Percentiles rank a stretch among this genome's conserved stretches.
Conservation (phyloP, 2,797 vertebrate species). For the Crenichthys baileyi region DNA sequence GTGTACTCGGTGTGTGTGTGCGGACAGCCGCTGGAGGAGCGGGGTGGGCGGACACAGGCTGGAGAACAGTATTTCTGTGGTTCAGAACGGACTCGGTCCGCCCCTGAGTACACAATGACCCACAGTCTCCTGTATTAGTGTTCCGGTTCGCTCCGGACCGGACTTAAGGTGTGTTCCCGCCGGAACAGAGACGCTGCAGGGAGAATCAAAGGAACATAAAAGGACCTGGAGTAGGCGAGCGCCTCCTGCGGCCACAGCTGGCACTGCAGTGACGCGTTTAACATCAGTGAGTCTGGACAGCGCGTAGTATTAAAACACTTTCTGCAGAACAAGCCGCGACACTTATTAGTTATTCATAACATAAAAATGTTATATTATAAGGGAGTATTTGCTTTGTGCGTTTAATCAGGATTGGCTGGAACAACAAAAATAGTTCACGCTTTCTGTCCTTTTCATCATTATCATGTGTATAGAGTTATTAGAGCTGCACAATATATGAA, state of each 20-base stretch:
- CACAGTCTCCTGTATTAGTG: not conserved
- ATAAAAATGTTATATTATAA: not conserved
- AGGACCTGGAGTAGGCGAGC: not conserved
- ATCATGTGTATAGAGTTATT: not conserved
- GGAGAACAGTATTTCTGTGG: not conserved
- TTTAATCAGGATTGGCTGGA: not conserved
- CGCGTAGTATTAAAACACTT: not conserved
- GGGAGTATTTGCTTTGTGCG: not conserved
- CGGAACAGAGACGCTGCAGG: not conserved
- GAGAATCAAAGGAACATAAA: not conserved
- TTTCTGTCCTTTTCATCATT: not conserved
- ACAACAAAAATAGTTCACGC: not conserved
- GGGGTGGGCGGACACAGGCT: not conserved
- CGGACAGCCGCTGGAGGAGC: conserved; percentile 24
- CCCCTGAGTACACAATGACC: not conserved
- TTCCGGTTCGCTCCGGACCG: not conserved
- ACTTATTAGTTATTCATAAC: not conserved
- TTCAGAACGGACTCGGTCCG: not conserved
- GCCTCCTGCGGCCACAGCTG: conserved; percentile 17
- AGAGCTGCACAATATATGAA: not conserved
- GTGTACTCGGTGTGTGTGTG: not conserved
- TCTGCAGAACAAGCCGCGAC: not conserved
- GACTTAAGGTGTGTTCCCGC: not conserved
- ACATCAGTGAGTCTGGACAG: not conserved
- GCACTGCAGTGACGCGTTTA: not conserved